phyloP scores from a whole-genome alignment of 2,797 vertebrate species.

The Heliangelus exortis region DNA sequence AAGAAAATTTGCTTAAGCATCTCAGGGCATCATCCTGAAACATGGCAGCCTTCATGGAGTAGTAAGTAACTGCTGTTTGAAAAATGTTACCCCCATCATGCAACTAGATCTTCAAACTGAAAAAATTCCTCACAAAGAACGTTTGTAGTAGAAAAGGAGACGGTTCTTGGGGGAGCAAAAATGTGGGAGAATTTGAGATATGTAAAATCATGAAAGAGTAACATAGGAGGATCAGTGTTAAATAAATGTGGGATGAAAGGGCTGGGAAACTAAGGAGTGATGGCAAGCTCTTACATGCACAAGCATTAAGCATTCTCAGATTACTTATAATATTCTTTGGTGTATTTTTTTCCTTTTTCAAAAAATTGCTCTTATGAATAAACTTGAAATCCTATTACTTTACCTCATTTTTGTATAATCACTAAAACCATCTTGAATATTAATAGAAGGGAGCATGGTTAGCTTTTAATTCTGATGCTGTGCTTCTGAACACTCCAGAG shows the following conservation, averaged over 20 bases:
- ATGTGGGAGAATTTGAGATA: not conserved
- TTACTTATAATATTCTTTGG: not conserved
- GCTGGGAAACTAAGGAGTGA: not conserved
- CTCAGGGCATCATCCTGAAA: slow-evolving; percentile 98
- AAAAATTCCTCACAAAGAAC: not conserved
- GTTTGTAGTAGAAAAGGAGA: not conserved
- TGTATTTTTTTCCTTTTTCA: not conserved
- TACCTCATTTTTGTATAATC: not conserved
- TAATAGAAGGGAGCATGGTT: not conserved
- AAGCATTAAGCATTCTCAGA: not conserved
- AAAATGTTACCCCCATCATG: not conserved
- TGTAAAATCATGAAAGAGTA: not conserved
- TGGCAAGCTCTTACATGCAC: not conserved
- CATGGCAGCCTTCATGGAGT: slow-evolving; percentile 99
- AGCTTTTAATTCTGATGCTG: not conserved
- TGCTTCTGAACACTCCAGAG: not conserved
- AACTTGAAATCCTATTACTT: not conserved
- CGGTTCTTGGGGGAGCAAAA: not conserved
- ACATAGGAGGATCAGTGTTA: not conserved
- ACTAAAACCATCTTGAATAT: not conserved
- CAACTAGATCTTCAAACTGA: not conserved
- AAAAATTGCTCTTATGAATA: not conserved
- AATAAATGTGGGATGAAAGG: not conserved
- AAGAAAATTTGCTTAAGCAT: slow-evolving; percentile 99
- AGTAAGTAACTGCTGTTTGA: slow-evolving; percentile 84